These are phyloP conservation scores for Drosophila subobscura DNA, from an alignment of 1,140 invertebrate species.

Conservation along the genomic window DNA sequence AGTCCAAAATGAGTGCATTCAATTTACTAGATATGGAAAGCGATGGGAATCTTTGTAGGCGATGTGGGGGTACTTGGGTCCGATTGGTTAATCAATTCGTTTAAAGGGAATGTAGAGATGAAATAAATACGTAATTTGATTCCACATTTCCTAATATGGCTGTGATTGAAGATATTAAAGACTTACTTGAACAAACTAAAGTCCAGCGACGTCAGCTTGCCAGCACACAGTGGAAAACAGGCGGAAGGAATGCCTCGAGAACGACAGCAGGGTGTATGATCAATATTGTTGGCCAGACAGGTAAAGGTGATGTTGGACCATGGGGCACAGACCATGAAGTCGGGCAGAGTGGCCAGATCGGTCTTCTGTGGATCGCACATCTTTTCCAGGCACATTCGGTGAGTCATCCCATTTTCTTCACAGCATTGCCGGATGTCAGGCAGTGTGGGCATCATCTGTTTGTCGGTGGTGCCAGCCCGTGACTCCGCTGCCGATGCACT, in stretches of 20 bases:
- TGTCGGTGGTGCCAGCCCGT: slow-evolving; percentile 52
- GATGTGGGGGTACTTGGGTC: slow-evolving; percentile 4
- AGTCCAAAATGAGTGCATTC: slow-evolving; percentile 17
- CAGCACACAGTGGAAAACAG: slow-evolving; percentile 90
- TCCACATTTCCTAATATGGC: too few relatives aligned
- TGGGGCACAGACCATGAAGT: slow-evolving; percentile 93
- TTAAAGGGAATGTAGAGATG: neutral
- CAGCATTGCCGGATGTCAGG: slow-evolving; percentile 91
- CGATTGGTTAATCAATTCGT: too few relatives aligned
- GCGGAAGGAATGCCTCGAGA: slow-evolving; percentile 88
- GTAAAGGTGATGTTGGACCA: slow-evolving; percentile 91
- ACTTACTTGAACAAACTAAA: slow-evolving; percentile 92
- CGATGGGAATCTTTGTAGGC: slow-evolving; percentile 7
- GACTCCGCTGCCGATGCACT: slow-evolving; percentile 64
- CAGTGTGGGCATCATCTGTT: slow-evolving; percentile 81
- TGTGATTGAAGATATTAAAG: neutral
- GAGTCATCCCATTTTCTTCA: slow-evolving; percentile 88
- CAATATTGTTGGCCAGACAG: slow-evolving; percentile 91
- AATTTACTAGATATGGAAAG: neutral
- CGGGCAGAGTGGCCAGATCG: slow-evolving; percentile 86
- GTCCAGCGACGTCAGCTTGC: slow-evolving; percentile 90
- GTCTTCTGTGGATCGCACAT: slow-evolving; percentile 90
- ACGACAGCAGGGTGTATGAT: slow-evolving; percentile 92
- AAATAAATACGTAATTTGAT: neutral
- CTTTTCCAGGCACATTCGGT: slow-evolving; percentile 89